phyloP scores from a whole-genome alignment of 2,797 vertebrate genomes.

The Phalloptychus januarius region DNA sequence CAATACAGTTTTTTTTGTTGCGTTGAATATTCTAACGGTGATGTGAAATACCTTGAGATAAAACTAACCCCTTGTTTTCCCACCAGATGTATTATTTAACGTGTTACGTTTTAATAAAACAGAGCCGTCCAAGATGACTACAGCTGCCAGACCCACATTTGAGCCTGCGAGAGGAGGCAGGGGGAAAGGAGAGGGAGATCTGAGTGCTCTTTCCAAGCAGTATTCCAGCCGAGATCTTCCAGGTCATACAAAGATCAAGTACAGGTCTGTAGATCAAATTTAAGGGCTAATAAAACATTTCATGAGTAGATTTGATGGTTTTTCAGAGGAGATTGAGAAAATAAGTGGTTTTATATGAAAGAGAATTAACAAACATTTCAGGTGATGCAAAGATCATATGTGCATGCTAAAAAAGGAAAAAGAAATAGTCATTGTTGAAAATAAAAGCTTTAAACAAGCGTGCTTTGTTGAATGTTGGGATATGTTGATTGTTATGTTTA shows the following conservation, averaged over 20 bases:
- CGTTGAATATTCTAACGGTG: background rate
- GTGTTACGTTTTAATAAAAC: background rate
- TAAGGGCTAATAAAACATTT: background rate
- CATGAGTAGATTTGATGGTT: background rate
- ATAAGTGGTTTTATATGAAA: background rate
- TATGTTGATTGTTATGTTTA: background rate
- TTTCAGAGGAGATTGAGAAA: background rate
- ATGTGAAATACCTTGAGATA: background rate
- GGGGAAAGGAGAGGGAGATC: conserved; percentile 96
- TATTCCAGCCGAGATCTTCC: conserved; percentile 97
- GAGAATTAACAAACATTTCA: background rate
- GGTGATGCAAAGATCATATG: background rate
- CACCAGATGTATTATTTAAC: background rate
- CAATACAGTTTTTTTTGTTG: background rate
- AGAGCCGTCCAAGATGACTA: conserved; percentile 86
- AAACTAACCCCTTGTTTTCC: background rate
- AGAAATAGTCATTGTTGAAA: background rate
- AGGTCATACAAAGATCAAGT: conserved; percentile 97
- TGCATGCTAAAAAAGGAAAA: background rate
- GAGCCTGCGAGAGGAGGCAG: conserved; percentile 96
- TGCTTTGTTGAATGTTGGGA: background rate
- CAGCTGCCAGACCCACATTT: conserved; percentile 96
- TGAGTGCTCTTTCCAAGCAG: conserved; percentile 96
- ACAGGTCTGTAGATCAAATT: conserved; percentile 82
- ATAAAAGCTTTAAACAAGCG: background rate